These are phyloP conservation scores for Setophaga coronata DNA, from an alignment of 2,113 vertebrate species.

Conservation along the genomic window DNA sequence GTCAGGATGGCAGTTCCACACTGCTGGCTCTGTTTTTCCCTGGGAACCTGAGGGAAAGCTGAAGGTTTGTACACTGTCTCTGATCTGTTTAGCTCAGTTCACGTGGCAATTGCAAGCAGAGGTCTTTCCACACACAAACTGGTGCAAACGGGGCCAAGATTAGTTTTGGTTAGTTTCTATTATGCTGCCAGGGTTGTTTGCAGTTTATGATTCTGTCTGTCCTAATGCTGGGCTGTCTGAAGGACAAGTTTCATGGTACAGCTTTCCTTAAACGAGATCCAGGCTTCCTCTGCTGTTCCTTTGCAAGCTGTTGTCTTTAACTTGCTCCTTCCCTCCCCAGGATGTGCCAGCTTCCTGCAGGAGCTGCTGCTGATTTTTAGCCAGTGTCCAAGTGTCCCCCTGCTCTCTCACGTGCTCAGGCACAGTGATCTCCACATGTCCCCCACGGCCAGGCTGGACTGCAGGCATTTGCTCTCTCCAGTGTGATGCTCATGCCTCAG, in stretches of 20 bases:
- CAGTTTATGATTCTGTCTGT: background rate
- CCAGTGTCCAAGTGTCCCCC: too few species aligned
- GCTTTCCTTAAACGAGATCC: background rate
- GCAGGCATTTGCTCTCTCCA: background rate
- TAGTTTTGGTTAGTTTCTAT: background rate
- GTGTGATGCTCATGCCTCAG: background rate
- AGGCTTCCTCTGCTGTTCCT: background rate
- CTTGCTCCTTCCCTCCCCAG: fast-evolving
- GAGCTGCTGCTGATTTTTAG: background rate
- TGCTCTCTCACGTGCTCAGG: fast-evolving
- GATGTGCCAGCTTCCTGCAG: background rate
- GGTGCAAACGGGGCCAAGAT: background rate
- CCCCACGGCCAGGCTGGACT: fast-evolving
- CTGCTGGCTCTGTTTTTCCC: background rate
- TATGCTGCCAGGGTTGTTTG: background rate
- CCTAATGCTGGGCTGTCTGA: background rate
- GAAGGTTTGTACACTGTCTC: background rate
- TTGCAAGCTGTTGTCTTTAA: background rate
- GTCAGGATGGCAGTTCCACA: background rate
- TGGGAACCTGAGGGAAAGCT: background rate
- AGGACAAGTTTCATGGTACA: background rate
- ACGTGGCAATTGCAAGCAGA: background rate
- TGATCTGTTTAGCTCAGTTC: background rate
- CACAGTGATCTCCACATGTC: background rate
- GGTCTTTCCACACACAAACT: fast-evolving